These are phyloP conservation scores for Scotopteryx bipunctaria DNA, from an alignment of 2,888 invertebrate species.

Conservation along the genomic window DNA sequence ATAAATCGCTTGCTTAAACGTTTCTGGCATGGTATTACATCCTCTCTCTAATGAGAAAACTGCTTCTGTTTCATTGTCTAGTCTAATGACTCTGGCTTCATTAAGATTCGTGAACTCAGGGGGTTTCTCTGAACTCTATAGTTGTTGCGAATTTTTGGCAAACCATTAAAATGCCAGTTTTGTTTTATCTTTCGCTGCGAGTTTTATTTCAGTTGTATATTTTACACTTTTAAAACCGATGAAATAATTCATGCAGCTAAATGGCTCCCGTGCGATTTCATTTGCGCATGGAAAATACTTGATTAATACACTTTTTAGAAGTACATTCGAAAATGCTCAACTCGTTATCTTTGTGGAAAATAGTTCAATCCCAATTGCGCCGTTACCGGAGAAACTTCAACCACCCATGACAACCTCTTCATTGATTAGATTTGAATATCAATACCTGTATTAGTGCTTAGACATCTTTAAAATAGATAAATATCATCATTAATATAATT, in stretches of 20 bases:
- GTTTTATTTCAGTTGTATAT: not conserved
- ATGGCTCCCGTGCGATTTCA: too few relatives aligned
- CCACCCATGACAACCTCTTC: too few relatives aligned
- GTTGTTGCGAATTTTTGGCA: not conserved
- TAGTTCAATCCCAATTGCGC: too few relatives aligned
- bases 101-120: constrained; percentile 1
- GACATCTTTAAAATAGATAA: too few relatives aligned
- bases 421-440: too few relatives aligned
- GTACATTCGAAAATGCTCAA: too few relatives aligned
- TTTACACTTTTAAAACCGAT: not conserved
- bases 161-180: not conserved
- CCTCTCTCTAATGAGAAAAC: constrained; percentile 15
- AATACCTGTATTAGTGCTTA: too few relatives aligned
- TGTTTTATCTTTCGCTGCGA: not conserved
- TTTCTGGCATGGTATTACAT: constrained; percentile 25
- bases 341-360: too few relatives aligned
- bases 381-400: too few relatives aligned
- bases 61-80: constrained; percentile 23
- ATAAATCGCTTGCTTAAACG: constrained; percentile 24
- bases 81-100: constrained; percentile 9
- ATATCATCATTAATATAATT: not conserved
- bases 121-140: not conserved
- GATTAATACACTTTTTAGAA: too few relatives aligned
- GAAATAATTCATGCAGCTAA: too few relatives aligned
- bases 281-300: too few relatives aligned